Percentiles rank a stretch among this genome's conserved stretches.
Conservation (phyloP, 2,888 invertebrate genomes). For the Liopterus haemorrhoidalis region DNA sequence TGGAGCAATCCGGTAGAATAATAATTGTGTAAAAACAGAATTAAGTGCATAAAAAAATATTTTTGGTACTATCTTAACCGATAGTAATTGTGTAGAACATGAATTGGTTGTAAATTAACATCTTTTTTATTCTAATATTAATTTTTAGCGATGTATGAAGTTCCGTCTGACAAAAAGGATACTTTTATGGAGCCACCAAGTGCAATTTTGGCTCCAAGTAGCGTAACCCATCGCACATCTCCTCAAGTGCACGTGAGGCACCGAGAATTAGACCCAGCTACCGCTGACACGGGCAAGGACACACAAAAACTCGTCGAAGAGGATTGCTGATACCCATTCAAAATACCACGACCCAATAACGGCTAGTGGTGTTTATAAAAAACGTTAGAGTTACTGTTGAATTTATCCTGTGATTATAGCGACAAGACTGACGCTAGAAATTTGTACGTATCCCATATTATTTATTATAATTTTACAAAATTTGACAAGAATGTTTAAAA, state of each 20-base stretch:
- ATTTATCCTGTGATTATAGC: background rate
- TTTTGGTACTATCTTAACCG: no score
- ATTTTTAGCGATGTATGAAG: constrained; percentile 69
- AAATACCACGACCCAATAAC: constrained; percentile 13
- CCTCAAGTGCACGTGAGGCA: constrained; percentile 68
- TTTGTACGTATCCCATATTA: background rate
- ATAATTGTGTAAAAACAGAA: no score
- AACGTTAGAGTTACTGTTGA: constrained; percentile 16
- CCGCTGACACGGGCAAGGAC: constrained; percentile 82
- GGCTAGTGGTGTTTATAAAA: constrained; percentile 17
- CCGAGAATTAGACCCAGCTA: constrained; percentile 74
- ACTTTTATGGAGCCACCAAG: constrained; percentile 58
- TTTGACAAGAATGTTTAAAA: background rate
- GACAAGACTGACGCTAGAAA: background rate
- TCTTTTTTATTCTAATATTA: constrained; percentile 15
- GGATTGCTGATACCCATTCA: constrained; percentile 58
- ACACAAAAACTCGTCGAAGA: constrained; percentile 86
- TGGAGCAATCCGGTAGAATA: no score
- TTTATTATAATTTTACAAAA: constrained; percentile 2
- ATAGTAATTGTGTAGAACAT: constrained; percentile 1
- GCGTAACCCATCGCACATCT: constrained; percentile 70
- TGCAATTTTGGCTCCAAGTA: constrained; percentile 76
- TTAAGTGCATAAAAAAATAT: no score
- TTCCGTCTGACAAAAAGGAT: constrained; percentile 62
- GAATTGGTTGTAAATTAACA: constrained; percentile 5